Base-by-base conservation (phyloP, 2,797 vertebrate genomes). In the Diglossa cyanea region DNA sequence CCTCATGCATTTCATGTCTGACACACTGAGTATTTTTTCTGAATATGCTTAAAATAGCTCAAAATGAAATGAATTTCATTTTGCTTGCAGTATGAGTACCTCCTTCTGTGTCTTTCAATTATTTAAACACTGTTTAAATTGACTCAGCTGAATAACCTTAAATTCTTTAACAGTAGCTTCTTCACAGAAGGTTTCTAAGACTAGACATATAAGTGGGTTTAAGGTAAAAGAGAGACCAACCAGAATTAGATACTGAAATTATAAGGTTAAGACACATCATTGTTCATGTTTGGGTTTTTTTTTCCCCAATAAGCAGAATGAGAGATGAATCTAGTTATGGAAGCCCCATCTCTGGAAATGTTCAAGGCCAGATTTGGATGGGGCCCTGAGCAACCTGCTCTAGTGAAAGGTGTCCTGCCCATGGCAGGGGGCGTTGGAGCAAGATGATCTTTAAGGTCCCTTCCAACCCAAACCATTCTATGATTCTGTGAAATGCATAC, bases 41-140 rank as follows among this genome's bases (percentile, higher is more conserved):
- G 44, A 66, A 66, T 31, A 5, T 47, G 35, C 65, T 92, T 78
- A 78, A 86, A 67, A 71, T 57, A 65, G 57, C 11, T 70, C 12
- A 62, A 72, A 75, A 12, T 86, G 74, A 91, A 82, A 66, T n/a
- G 50, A 78, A 57, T 68, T 82, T 87, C 44, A 53, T 92, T 31
- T n/a, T 83, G 0, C 7, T 23, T 91, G 55, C 72, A 37, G 28
- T 70, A 50, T 44, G 51, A 79, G 16, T 75, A 28, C 18, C 1
- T 42, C 58, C 65, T 88, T 80, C 42, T 47, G 18, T 86, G 67
- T 73, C 62, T 55, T 95, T 96, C 62, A 93, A 14, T 96, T 96
- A 94, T 92, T 97, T 95, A 90, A 95, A 66, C 50, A 42, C 40
- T 68, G 48, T 80, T 92, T 72, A 78, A 83, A 71, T 83, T 10